Base-by-base conservation (phyloP, 2,888 invertebrate genomes). In the Flexamia atlantica region DNA sequence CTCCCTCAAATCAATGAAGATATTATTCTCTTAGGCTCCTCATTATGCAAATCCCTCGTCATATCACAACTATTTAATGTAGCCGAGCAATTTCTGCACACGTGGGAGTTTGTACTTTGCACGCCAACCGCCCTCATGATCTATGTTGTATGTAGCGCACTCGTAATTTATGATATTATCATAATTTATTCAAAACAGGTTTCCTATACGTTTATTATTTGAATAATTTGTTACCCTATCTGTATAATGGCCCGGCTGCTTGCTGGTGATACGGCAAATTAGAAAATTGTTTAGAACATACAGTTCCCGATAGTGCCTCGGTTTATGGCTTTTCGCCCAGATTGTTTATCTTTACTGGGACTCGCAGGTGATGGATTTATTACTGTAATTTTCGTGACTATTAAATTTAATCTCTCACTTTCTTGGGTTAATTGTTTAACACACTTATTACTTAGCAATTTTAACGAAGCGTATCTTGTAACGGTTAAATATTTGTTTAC, bases 101-200 rank as follows among this genome's bases (percentile, higher is more conserved):
- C 64, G 64, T 64, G 64, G 64, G 64, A 64, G 64, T 64, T 28
- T 2, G 4, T 14, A 28, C 14, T 64, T 28, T 64, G 64, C 64
- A 64, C 64, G 64, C 64, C 64, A 30, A 64, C 4, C 64, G 30
- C 64, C 64, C 5, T 30, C 64, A 64, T 64, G 64, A 64, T 64
- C 28, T 64, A 64, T 28, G 64, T 57, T 17, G 57, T 64, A 64
- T 64, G 64, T 30, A 30, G 25, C 64, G 64, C 64, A 30, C 64
- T 64, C 76, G 23, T 76, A 46, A 76, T 46, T 76, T 76, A 50
- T 42, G 50, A 76, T 50, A 76, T 76, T 76, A 76, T 76, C 76
- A 76, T 76, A 76, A 76, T 76, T 76, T 76, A 76, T 76, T 28
- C 50, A 40, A 50, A 76, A 76, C 76, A 76, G 76, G 76, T 76